Percentiles rank a stretch among this genome's conserved stretches.
phyloP scores from a whole-genome alignment of 2,888 invertebrate species.

The Drosophila neonasuta region DNA sequence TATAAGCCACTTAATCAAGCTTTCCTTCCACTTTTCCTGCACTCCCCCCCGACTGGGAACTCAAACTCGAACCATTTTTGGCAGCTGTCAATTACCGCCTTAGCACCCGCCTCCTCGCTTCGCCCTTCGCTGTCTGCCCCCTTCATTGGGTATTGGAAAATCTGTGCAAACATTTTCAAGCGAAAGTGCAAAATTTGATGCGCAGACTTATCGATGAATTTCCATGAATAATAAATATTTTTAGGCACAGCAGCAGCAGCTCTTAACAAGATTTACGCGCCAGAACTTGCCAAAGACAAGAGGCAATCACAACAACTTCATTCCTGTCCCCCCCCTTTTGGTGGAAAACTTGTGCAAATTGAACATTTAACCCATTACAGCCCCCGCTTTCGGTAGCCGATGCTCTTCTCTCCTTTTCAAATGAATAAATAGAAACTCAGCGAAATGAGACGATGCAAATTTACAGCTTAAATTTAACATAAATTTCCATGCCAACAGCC shows the following conservation, averaged over 20 bases:
- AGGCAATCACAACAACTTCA: conserved; percentile 15
- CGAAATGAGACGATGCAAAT: conserved; percentile 45
- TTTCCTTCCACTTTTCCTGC: conserved; percentile 11
- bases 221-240: conserved; percentile 72
- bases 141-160: conserved; percentile 38
- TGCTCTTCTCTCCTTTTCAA: conserved; percentile 24
- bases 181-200: conserved; percentile 61
- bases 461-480: conserved; percentile 72
- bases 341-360: conserved; percentile 62
- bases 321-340: too few species aligned
- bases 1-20: conserved; percentile 62
- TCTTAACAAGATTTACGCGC: conserved; percentile 49
- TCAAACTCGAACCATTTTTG: conserved; percentile 22
- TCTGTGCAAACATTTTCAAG: conserved; percentile 52
- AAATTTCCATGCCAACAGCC: conserved; percentile 68
- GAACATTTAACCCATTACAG: conserved; percentile 74
- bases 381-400: not conserved
- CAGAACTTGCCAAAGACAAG: conserved; percentile 54
- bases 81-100: conserved; percentile 57
- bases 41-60: not conserved
- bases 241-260: conserved; percentile 17
- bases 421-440: conserved; percentile 60
- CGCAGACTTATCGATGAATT: conserved; percentile 74
- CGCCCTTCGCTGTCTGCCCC: too few species aligned
- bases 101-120: not conserved